These are phyloP conservation scores for Dryas iulia DNA, from an alignment of 1,140 invertebrate species.

Conservation along the genomic window DNA sequence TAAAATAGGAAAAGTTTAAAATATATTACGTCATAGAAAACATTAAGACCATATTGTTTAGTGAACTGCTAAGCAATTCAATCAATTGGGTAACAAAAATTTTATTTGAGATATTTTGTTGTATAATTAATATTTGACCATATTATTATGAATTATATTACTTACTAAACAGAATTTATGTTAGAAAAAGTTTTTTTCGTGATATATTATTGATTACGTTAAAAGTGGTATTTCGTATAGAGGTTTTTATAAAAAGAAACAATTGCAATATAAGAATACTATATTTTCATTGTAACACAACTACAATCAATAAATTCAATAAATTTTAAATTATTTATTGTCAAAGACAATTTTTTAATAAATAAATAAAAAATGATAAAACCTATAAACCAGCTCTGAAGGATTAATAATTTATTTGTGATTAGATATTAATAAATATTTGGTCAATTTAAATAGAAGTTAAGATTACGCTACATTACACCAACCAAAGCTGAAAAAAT, in stretches of 20 bases:
- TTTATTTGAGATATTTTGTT: too few species aligned
- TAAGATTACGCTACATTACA: too few species aligned
- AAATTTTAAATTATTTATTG: too few species aligned
- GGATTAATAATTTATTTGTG: neutral
- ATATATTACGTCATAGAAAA: neutral
- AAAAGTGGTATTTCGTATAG: neutral
- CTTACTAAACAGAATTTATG: too few species aligned
- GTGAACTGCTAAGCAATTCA: too few species aligned
- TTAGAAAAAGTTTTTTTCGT: too few species aligned
- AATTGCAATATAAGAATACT: neutral
- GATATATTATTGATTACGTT: neutral
- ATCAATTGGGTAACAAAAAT: too few species aligned
- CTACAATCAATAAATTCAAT: neutral
- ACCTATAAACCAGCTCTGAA: neutral
- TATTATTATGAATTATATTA: too few species aligned
- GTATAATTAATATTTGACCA: too few species aligned
- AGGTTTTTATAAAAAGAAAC: neutral
- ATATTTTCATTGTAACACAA: neutral
- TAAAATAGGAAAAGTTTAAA: neutral
- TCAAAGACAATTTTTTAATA: too few species aligned
- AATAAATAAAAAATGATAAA: too few species aligned
- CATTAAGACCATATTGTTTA: slow-evolving; percentile 5
- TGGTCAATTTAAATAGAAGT: neutral
- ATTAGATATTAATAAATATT: neutral
- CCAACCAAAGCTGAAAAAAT: neutral